phyloP scores from a whole-genome alignment of 1,140 invertebrate genomes.

The Penaeus japonicus region DNA sequence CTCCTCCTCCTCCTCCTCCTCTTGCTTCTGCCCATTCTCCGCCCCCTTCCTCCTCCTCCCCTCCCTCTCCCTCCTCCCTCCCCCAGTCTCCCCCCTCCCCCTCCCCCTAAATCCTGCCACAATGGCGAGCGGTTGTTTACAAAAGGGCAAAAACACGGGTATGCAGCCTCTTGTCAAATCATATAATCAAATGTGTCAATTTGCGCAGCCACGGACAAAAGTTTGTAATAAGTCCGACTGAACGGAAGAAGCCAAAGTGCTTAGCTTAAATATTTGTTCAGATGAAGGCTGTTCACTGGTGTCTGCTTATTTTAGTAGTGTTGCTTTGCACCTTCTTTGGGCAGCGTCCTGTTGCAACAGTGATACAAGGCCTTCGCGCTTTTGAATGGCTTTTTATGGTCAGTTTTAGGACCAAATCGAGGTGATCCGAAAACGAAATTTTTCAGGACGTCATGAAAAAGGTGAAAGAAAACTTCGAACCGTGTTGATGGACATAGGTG shows the following conservation, averaged over 20 bases:
- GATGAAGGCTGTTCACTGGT: background rate
- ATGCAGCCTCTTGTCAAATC: slow-evolving; percentile 41
- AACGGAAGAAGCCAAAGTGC: background rate
- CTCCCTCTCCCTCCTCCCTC: background rate
- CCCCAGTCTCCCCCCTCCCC: background rate
- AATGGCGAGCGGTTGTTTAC: background rate
- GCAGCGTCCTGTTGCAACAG: background rate
- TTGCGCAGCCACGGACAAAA: slow-evolving; percentile 26
- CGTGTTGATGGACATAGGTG: slow-evolving; percentile 27
- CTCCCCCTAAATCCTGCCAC: background rate
- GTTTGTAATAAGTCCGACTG: slow-evolving; percentile 32
- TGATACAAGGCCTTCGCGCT: background rate
- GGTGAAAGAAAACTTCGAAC: background rate
- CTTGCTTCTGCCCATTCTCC: background rate
- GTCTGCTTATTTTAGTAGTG: background rate
- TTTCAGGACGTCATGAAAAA: slow-evolving; percentile 4
- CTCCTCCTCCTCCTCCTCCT: background rate
- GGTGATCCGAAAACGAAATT: background rate
- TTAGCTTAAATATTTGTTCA: background rate
- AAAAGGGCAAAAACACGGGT: background rate
- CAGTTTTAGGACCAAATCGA: background rate
- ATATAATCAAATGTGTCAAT: slow-evolving; percentile 18
- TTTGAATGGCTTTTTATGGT: background rate
- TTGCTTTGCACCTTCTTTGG: background rate
- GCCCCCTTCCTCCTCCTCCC: background rate